phyloP scores from a whole-genome alignment of 1,140 invertebrate genomes.

The Mizuhopecten yessoensis region DNA sequence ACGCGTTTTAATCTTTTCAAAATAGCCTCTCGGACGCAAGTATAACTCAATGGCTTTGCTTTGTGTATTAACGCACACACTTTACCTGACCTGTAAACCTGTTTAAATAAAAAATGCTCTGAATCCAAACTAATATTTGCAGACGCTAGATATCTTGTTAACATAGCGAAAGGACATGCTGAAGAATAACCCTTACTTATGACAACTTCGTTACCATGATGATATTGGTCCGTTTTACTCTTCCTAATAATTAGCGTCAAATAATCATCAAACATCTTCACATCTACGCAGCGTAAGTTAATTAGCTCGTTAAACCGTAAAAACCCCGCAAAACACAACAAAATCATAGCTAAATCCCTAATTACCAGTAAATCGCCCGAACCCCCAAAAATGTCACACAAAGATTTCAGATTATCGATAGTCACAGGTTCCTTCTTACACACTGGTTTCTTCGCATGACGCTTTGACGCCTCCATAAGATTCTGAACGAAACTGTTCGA shows the following conservation, averaged over 20 bases:
- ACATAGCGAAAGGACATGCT: conserved; percentile 62
- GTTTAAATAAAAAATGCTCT: conserved; percentile 60
- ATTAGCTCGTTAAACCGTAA: conserved; percentile 17
- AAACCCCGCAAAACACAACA: too few relatives aligned
- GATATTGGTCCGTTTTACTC: conserved; percentile 40
- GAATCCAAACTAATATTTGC: neutral
- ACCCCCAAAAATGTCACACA: too few relatives aligned
- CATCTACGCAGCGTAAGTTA: conserved; percentile 4
- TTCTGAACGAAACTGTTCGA: too few relatives aligned
- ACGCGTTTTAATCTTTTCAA: too few relatives aligned
- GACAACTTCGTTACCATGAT: conserved; percentile 55
- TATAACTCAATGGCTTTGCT: conserved; percentile 63
- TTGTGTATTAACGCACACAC: conserved; percentile 56
- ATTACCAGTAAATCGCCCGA: too few relatives aligned
- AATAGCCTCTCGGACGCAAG: neutral
- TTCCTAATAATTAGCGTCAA: conserved; percentile 27
- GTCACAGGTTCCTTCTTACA: too few relatives aligned
- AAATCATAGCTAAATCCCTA: conserved; percentile 50
- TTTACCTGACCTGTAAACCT: conserved; percentile 50
- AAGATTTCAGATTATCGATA: too few relatives aligned
- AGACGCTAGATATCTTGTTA: conserved; percentile 58
- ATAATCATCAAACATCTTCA: conserved; percentile 26
- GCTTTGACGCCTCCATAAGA: too few relatives aligned
- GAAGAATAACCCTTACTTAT: conserved; percentile 58
- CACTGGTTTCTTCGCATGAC: too few relatives aligned